phyloP scores from a whole-genome alignment of 2,797 vertebrate genomes.

The Nannoperca australis region DNA sequence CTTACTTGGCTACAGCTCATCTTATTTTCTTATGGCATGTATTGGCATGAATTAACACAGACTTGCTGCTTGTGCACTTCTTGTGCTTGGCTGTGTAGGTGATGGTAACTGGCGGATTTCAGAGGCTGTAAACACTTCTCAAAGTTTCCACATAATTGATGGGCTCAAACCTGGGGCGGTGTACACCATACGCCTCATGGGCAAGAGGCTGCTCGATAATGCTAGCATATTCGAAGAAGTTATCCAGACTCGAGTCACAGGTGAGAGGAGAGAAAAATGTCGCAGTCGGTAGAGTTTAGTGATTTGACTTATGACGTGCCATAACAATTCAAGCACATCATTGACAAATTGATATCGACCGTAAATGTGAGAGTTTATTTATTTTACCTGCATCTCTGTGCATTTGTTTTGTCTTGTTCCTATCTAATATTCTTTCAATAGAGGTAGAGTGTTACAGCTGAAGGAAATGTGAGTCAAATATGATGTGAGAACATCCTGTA shows the following conservation, averaged over 20 bases:
- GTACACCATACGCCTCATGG: slow-evolving; percentile 91
- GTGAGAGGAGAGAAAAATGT: slow-evolving; percentile 84
- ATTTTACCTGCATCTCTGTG: slow-evolving; percentile 14
- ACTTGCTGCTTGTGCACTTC: slow-evolving; percentile 72
- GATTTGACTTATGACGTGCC: slow-evolving; percentile 11
- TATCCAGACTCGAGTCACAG: slow-evolving; percentile 93
- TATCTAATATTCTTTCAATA: slow-evolving; percentile 42
- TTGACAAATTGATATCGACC: slow-evolving; percentile 16
- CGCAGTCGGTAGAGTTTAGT: slow-evolving; percentile 40
- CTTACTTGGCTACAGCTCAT: slow-evolving; percentile 11
- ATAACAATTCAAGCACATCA: background rate
- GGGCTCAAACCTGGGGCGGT: slow-evolving; percentile 89
- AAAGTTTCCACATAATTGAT: slow-evolving; percentile 90
- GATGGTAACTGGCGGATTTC: slow-evolving; percentile 90
- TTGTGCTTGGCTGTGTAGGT: slow-evolving; percentile 88
- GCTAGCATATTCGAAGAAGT: slow-evolving; percentile 96
- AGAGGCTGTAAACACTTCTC: slow-evolving; percentile 90
- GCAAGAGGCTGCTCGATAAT: slow-evolving; percentile 91
- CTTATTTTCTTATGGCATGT: slow-evolving; percentile 24
- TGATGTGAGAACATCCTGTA: slow-evolving; percentile 36
- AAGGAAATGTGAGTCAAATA: slow-evolving; percentile 53
- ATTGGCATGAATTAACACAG: no score
- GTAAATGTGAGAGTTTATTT: slow-evolving; percentile 33
- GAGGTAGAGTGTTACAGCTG: slow-evolving; percentile 26
- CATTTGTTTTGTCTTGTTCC: slow-evolving; percentile 27